phyloP scores from a whole-genome alignment of 2,113 vertebrate genomes.

The Megalops atlanticus region DNA sequence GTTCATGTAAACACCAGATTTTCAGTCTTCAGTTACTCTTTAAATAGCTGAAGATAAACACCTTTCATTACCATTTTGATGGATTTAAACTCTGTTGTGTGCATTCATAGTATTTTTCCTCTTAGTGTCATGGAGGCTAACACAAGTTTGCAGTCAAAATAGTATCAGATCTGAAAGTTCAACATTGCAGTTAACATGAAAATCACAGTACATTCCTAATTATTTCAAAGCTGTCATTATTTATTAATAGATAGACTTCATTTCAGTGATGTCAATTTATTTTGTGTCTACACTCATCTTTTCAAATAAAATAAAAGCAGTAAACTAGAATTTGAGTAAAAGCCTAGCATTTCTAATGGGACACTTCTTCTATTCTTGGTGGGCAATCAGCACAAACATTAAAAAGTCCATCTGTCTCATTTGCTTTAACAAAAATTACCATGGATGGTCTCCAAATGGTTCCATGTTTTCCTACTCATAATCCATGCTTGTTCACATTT shows the following conservation, averaged over 20 bases:
- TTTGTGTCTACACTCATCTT: too few species aligned
- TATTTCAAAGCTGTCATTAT: neutral
- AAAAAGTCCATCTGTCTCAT: neutral
- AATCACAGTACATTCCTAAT: neutral
- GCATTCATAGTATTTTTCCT: neutral
- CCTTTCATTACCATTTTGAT: neutral
- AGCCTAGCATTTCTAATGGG: too few species aligned
- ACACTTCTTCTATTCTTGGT: too few species aligned
- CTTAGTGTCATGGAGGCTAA: too few species aligned
- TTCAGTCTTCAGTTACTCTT: neutral
- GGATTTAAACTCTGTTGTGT: neutral
- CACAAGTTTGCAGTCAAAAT: neutral
- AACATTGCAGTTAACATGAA: neutral
- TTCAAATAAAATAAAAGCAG: too few species aligned
- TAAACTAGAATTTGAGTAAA: too few species aligned
- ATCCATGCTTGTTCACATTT: neutral
- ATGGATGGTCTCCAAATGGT: too few species aligned
- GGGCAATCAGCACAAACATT: too few species aligned
- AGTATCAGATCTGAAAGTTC: neutral
- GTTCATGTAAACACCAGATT: neutral
- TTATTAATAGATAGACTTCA: too few species aligned
- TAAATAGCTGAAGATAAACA: neutral
- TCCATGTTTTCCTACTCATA: too few species aligned
- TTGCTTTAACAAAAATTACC: neutral
- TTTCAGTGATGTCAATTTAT: too few species aligned